These are phyloP conservation scores for Syritta pipiens DNA, from an alignment of 2,888 invertebrate species.

Conservation along the genomic window DNA sequence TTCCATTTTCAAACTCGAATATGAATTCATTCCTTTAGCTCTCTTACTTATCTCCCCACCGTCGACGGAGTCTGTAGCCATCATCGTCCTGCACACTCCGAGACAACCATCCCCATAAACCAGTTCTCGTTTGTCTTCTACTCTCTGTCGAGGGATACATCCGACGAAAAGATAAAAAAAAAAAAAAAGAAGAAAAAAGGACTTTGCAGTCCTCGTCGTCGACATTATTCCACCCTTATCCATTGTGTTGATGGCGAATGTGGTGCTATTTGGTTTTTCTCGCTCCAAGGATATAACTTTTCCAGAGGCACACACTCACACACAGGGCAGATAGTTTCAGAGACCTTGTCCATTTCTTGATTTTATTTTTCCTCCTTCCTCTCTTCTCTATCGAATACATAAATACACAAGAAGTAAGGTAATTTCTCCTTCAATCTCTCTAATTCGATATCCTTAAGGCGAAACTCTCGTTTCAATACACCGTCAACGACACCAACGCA, in stretches of 20 bases:
- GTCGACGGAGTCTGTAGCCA: too few relatives aligned
- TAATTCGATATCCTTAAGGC: conserved; percentile 35
- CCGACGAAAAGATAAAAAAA: too few relatives aligned
- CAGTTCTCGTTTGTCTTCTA: background rate
- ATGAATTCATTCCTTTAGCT: background rate
- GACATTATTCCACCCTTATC: background rate
- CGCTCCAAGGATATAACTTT: conserved; percentile 7
- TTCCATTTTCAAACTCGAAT: background rate
- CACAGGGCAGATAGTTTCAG: conserved; percentile 13
- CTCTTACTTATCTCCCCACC: too few relatives aligned
- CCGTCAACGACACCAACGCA: too few relatives aligned
- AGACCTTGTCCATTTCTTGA: conserved; percentile 1
- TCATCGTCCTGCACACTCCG: too few relatives aligned
- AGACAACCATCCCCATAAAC: too few relatives aligned
- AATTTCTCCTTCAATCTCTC: conserved; percentile 5
- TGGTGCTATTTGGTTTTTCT: background rate
- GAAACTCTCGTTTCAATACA: background rate
- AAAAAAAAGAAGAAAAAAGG: background rate
- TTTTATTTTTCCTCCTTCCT: background rate
- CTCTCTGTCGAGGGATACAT: background rate
- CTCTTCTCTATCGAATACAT: background rate
- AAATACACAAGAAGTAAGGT: conserved; percentile 12
- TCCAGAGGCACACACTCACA: too few relatives aligned
- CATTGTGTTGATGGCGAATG: background rate
- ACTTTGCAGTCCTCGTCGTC: background rate